These are phyloP conservation scores for Sinocyclocheilus maitianheensis DNA, from an alignment of 2,113 vertebrate genomes.

Conservation along the genomic window DNA sequence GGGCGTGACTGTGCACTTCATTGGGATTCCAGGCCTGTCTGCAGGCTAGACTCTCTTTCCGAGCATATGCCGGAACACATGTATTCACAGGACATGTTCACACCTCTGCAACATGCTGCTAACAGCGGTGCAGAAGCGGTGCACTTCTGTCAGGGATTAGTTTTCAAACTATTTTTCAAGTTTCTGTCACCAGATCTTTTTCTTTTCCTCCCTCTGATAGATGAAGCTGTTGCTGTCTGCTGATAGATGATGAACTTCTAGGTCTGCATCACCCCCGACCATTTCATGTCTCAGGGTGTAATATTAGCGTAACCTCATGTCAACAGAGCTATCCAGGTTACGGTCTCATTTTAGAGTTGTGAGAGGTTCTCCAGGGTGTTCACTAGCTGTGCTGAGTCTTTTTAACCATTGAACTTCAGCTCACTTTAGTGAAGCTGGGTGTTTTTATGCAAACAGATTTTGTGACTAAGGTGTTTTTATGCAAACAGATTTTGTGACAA, in stretches of 20 bases:
- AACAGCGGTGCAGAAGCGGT: not conserved
- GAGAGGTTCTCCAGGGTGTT: not conserved
- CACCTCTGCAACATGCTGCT: conserved; percentile 12
- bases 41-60: not conserved
- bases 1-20: conserved; percentile 46
- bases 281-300: not conserved
- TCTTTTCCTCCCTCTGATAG: not conserved
- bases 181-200: not conserved
- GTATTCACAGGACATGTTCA: not conserved
- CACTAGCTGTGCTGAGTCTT: not conserved
- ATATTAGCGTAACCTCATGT: not conserved
- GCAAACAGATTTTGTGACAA: not conserved
- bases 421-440: not conserved
- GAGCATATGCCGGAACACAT: conserved; percentile 9
- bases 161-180: not conserved
- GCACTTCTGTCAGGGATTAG: not conserved
- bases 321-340: conserved; percentile 1
- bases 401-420: not conserved
- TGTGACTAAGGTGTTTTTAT: not conserved
- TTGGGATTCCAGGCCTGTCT: conserved; percentile 57
- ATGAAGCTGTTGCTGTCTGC: not conserved
- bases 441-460: not conserved
- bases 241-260: conserved; percentile 1
- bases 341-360: not conserved
- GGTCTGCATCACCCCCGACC: not conserved